phyloP scores from a whole-genome alignment of 2,888 invertebrate genomes.

The Dioctria linearis region DNA sequence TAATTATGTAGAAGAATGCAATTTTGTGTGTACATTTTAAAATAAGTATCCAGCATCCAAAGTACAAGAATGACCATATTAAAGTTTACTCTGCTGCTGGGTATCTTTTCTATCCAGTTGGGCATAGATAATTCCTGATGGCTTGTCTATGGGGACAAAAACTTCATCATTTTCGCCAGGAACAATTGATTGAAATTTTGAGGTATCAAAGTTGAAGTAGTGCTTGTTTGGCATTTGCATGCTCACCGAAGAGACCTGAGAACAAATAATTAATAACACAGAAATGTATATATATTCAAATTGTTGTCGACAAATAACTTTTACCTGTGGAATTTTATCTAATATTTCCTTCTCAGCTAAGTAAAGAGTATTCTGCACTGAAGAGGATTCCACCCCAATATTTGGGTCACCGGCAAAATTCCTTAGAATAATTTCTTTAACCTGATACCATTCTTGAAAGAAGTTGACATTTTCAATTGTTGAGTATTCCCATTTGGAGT shows the following conservation, averaged over 20 bases:
- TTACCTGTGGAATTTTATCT: conserved; percentile 79
- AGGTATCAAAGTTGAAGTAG: conserved; percentile 82
- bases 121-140: conserved; percentile 83
- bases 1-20: no score
- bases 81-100: conserved; percentile 64
- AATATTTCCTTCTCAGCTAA: conserved; percentile 79
- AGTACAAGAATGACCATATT: conserved; percentile 36
- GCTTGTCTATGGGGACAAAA: conserved; percentile 84
- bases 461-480: conserved; percentile 78
- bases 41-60: no score
- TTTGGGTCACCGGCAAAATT: conserved; percentile 84
- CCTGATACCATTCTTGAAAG: conserved; percentile 79
- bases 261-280: conserved; percentile 45
- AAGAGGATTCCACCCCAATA: conserved; percentile 81
- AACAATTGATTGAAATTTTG: conserved; percentile 79
- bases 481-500: conserved; percentile 83
- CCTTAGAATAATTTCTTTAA: conserved; percentile 80
- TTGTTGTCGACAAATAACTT: conserved; percentile 42
- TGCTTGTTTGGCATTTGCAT: conserved; percentile 89
- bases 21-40: no score
- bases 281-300: background rate
- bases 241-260: conserved; percentile 78
- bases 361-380: conserved; percentile 85
- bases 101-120: conserved; percentile 75
- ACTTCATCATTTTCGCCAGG: conserved; percentile 79